Percentiles rank a stretch among this genome's conserved stretches.
phyloP scores from a whole-genome alignment of 2,113 vertebrate species.

The Corydoras maculifer region DNA sequence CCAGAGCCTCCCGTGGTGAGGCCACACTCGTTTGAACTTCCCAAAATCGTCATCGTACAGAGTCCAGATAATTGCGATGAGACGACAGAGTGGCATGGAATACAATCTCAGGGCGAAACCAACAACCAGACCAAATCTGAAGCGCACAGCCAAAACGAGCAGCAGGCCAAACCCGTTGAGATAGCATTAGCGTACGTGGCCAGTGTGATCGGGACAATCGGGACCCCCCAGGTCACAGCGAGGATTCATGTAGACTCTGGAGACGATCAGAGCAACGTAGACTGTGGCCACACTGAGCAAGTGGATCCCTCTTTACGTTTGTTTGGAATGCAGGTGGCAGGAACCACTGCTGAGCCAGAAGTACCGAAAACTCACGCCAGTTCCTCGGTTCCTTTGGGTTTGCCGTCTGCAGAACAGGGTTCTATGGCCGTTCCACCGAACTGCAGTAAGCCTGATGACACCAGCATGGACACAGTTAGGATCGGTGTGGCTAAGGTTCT shows the following conservation, averaged over 20 bases:
- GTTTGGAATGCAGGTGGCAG: slow-evolving; percentile 84
- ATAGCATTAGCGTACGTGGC: slow-evolving; percentile 85
- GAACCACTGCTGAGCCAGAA: slow-evolving; percentile 66
- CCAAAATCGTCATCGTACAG: slow-evolving; percentile 93
- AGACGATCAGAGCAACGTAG: slow-evolving; percentile 34
- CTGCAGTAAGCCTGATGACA: slow-evolving; percentile 66
- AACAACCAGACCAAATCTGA: slow-evolving; percentile 46
- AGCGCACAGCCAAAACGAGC: slow-evolving; percentile 25
- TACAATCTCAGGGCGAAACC: slow-evolving; percentile 52
- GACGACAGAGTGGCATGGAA: slow-evolving; percentile 68
- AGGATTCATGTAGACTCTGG: slow-evolving; percentile 67
- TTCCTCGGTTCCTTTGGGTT: slow-evolving; percentile 55
- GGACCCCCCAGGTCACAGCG: slow-evolving; percentile 78
- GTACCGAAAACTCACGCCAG: slow-evolving; percentile 50
- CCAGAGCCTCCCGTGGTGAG: too few species aligned
- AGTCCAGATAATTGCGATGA: slow-evolving; percentile 83
- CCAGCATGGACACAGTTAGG: slow-evolving; percentile 69
- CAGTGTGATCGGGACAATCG: slow-evolving; percentile 87
- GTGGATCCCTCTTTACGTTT: slow-evolving; percentile 77
- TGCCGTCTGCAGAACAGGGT: slow-evolving; percentile 71
- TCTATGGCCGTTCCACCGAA: slow-evolving; percentile 68
- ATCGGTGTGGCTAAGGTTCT: slow-evolving; percentile 77
- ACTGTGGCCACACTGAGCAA: slow-evolving; percentile 39
- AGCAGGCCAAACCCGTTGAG: slow-evolving; percentile 73
- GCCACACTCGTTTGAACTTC: slow-evolving; percentile 55